Conservation (phyloP, 2,113 vertebrate species). For the Brachyistius frenatus region DNA sequence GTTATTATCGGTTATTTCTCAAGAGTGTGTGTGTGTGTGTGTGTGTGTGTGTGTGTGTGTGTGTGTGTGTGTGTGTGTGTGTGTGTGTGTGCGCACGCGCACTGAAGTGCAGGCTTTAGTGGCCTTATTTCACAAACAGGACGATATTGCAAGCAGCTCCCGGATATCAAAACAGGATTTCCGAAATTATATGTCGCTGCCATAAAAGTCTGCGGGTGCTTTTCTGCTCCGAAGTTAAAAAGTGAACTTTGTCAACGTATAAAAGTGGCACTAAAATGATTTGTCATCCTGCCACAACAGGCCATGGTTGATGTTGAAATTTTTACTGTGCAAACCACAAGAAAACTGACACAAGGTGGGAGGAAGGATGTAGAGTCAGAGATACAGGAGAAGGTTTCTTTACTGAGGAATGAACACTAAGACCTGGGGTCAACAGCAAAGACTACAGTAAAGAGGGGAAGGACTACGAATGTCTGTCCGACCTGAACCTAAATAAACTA, state of each 20-base stretch:
- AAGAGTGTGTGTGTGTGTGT: too few relatives aligned
- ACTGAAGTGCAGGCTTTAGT: not conserved
- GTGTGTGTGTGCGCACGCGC: not conserved
- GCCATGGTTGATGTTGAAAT: slow-evolving; percentile 13
- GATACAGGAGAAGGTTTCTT: too few relatives aligned
- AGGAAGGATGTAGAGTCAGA: too few relatives aligned
- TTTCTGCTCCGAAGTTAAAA: slow-evolving; percentile 2
- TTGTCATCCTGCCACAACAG: slow-evolving; percentile 28
- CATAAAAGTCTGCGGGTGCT: not conserved
- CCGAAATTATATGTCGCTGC: slow-evolving; percentile 10
- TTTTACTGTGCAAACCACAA: not conserved
- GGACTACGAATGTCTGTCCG: too few relatives aligned
- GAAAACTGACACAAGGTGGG: not conserved
- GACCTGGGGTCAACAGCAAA: too few relatives aligned
- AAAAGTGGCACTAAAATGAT: slow-evolving; percentile 7
- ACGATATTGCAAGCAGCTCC: not conserved
- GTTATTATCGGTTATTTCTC: slow-evolving; percentile 6
- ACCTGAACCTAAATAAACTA: too few relatives aligned
- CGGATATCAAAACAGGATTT: slow-evolving; percentile 8
- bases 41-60: too few relatives aligned
- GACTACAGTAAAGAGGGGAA: too few relatives aligned
- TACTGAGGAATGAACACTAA: too few relatives aligned
- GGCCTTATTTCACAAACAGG: not conserved
- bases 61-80: too few relatives aligned
- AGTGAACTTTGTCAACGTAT: not conserved